Conservation (phyloP, 2,888 invertebrate genomes). For the Cyaniris semiargus region DNA sequence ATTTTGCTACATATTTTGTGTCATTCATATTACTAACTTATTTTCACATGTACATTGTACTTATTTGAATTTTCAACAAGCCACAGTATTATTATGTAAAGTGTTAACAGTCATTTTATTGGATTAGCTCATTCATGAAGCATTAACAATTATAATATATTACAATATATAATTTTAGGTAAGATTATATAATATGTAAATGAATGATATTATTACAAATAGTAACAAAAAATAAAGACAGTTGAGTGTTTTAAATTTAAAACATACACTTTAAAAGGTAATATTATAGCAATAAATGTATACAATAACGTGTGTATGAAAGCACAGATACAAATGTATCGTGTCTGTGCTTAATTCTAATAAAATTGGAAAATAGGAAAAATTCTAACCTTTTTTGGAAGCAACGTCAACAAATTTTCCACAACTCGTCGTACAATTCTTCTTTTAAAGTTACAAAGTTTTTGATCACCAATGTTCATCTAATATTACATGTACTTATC, state of each 20-base stretch:
- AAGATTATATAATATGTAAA: neutral
- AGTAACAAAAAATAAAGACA: neutral
- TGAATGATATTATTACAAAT: neutral
- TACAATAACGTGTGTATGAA: neutral
- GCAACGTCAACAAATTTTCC: conserved; percentile 53
- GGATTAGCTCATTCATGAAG: neutral
- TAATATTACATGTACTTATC: conserved; percentile 37
- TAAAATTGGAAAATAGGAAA: conserved; percentile 28
- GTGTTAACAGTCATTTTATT: neutral
- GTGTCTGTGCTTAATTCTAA: neutral
- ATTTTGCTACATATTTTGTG: neutral
- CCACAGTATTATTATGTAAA: neutral
- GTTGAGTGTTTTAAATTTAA: neutral
- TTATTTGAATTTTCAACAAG: neutral
- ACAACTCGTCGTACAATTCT: conserved; percentile 9
- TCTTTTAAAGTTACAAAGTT: neutral
- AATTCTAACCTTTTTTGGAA: conserved; percentile 50
- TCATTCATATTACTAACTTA: neutral
- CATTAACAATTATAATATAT: neutral
- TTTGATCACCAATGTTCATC: conserved; percentile 39
- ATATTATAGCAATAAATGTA: neutral
- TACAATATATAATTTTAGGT: neutral
- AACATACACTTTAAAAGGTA: neutral
- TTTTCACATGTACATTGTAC: neutral
- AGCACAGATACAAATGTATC: neutral